Conservation (phyloP, 2,888 invertebrate genomes). For the Asteroscopus sphinx region DNA sequence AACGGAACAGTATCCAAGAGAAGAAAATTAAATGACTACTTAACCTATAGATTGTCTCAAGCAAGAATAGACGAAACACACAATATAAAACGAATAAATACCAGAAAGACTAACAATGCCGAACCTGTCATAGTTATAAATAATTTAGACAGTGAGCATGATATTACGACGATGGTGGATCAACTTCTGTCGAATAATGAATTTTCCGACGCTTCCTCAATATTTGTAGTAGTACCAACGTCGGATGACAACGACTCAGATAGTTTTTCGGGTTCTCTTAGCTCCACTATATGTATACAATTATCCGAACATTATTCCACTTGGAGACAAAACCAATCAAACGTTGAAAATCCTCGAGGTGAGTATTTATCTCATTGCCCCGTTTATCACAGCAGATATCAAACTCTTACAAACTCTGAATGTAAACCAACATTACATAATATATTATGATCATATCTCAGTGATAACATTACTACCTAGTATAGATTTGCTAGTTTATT, state of each 20-base stretch:
- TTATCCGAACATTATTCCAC: conserved; percentile 10
- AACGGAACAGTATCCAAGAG: not conserved
- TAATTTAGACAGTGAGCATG: conserved; percentile 55
- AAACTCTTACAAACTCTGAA: no score
- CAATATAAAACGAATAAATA: conserved; percentile 5
- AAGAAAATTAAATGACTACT: conserved; percentile 25
- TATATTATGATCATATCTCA: no score
- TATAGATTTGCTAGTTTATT: no score
- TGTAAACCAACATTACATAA: no score
- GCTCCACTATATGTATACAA: conserved; percentile 34
- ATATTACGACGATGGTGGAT: conserved; percentile 59
- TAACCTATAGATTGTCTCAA: conserved; percentile 51
- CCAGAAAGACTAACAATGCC: conserved; percentile 10
- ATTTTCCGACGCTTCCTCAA: conserved; percentile 61
- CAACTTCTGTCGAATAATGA: conserved; percentile 57
- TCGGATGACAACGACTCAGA: conserved; percentile 59
- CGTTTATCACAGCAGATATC: no score
- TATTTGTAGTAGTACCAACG: conserved; percentile 65
- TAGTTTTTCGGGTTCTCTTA: not conserved
- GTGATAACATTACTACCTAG: no score
- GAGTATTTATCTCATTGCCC: not conserved
- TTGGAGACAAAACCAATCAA: conserved; percentile 1
- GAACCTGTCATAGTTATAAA: conserved; percentile 58
- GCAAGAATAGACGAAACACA: not conserved
- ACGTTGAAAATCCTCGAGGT: conserved; percentile 6